phyloP scores from a whole-genome alignment of 2,888 invertebrate genomes.

The Malacosoma neustria region DNA sequence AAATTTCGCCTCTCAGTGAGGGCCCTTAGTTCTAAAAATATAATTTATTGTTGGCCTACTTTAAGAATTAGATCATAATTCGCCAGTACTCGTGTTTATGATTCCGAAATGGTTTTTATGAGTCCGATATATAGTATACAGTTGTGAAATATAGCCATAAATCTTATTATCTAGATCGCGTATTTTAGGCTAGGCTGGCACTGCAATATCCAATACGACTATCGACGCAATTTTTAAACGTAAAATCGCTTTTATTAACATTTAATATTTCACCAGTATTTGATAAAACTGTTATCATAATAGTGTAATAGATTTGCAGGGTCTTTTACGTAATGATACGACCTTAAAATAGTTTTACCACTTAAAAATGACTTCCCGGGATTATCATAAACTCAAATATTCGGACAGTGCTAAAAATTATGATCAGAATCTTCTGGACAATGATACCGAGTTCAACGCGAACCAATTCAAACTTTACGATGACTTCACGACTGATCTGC shows the following conservation, averaged over 20 bases:
- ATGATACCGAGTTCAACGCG: constrained; percentile 65
- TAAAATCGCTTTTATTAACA: no score
- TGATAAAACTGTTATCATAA: constrained; percentile 34
- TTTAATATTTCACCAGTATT: constrained; percentile 33
- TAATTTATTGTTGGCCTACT: constrained; percentile 40
- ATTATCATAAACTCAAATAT: constrained; percentile 59
- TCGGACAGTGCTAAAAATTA: constrained; percentile 22
- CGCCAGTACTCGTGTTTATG: constrained; percentile 2
- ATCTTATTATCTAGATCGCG: constrained; percentile 5
- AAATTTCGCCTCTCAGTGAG: constrained; percentile 25
- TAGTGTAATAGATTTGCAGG: constrained; percentile 7
- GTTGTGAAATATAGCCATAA: constrained; percentile 12
- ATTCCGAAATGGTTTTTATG: constrained; percentile 9
- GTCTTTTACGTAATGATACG: constrained; percentile 3
- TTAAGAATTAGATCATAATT: constrained; percentile 8
- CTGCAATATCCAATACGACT: constrained; percentile 41
- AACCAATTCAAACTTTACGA: constrained; percentile 67
- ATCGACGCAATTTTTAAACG: constrained; percentile 23
- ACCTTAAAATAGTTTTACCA: constrained; percentile 11
- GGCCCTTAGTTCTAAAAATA: constrained; percentile 40
- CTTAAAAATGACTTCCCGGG: constrained; percentile 50
- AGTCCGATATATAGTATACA: background rate
- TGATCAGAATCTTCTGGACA: constrained; percentile 49
- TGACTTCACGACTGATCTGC: constrained; percentile 61
- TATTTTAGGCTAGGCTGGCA: constrained; percentile 12